Percentiles rank a stretch among this genome's conserved stretches.
Evolutionary conservation across 2,797 vertebrate species (phyloP).

Genomic region (Syngnathus rostellatus): DNA sequence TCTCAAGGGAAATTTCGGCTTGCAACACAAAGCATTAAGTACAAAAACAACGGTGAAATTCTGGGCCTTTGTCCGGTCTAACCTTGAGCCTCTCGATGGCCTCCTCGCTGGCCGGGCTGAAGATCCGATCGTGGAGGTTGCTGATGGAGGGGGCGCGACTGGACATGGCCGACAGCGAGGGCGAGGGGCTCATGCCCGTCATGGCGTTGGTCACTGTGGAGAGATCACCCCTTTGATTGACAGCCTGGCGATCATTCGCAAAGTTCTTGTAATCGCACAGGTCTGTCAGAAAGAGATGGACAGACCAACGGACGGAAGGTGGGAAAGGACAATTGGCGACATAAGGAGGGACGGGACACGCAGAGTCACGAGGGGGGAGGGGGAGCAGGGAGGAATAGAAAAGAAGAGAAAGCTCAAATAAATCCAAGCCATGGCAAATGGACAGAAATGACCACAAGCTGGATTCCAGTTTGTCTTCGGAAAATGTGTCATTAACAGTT

Average conservation of each 20-base stretch:
- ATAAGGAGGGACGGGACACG: constrained; percentile 42
- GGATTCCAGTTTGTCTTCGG: too few relatives aligned
- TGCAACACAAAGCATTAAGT: background rate
- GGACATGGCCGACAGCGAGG: constrained; percentile 87
- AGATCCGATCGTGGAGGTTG: constrained; percentile 95
- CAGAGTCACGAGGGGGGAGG: constrained; percentile 32
- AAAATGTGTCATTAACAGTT: too few relatives aligned
- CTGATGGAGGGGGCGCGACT: constrained; percentile 85
- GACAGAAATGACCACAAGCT: constrained; percentile 26
- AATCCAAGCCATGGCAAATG: constrained; percentile 52
- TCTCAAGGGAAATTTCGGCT: background rate
- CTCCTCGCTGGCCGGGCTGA: constrained; percentile 92
- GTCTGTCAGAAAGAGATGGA: constrained; percentile 69
- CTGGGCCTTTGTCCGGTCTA: constrained; percentile 37
- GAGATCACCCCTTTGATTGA: constrained; percentile 91
- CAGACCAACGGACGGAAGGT: constrained; percentile 40
- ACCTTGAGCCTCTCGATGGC: constrained; percentile 95
- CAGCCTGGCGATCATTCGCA: constrained; percentile 76
- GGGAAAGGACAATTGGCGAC: constrained; percentile 54
- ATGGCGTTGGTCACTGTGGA: constrained; percentile 96
- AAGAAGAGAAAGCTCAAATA: constrained; percentile 50
- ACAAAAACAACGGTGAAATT: background rate
- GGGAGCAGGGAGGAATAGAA: constrained; percentile 51
- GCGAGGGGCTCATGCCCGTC: constrained; percentile 94
- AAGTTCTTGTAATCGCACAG: constrained; percentile 86